Percentiles rank a stretch among this genome's conserved stretches.
Evolutionary conservation across 2,888 invertebrate species (phyloP).

Genomic region (Agriotes lineatus): DNA sequence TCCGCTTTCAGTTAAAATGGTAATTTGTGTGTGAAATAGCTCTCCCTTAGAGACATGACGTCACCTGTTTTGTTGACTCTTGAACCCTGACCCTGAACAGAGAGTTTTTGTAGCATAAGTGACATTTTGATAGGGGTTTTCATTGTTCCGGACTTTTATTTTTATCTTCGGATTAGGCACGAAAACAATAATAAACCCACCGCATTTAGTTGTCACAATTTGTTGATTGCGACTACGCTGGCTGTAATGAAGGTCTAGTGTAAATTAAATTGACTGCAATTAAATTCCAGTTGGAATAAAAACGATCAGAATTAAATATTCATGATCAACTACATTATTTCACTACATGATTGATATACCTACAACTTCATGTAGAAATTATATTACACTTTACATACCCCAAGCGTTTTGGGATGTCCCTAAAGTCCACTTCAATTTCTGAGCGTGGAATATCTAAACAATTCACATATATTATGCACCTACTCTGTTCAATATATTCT

Average conservation of each 20-base stretch:
- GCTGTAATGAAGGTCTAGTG: too few species aligned
- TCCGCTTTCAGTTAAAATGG: slow-evolving; percentile 65
- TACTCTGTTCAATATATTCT: neutral
- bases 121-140: slow-evolving; percentile 2
- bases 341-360: slow-evolving; percentile 47
- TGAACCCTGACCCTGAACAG: slow-evolving; percentile 35
- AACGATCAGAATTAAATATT: slow-evolving; percentile 50
- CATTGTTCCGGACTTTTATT: neutral
- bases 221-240: too few species aligned
- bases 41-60: slow-evolving; percentile 60
- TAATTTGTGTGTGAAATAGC: slow-evolving; percentile 65
- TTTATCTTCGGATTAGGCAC: too few species aligned
- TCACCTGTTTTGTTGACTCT: slow-evolving; percentile 58
- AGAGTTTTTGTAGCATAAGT: slow-evolving; percentile 2
- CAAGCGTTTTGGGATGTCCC: slow-evolving; percentile 57
- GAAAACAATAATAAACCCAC: too few species aligned
- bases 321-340: slow-evolving; percentile 37
- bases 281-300: slow-evolving; percentile 15
- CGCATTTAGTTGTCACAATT: too few species aligned
- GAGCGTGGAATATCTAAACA: slow-evolving; percentile 29
- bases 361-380: slow-evolving; percentile 40
- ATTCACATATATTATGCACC: slow-evolving; percentile 20
- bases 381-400: slow-evolving; percentile 45
- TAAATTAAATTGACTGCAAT: too few species aligned
- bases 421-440: slow-evolving; percentile 60